Base-by-base conservation (phyloP, 2,797 vertebrate species). In the Crocidura indochinensis region DNA sequence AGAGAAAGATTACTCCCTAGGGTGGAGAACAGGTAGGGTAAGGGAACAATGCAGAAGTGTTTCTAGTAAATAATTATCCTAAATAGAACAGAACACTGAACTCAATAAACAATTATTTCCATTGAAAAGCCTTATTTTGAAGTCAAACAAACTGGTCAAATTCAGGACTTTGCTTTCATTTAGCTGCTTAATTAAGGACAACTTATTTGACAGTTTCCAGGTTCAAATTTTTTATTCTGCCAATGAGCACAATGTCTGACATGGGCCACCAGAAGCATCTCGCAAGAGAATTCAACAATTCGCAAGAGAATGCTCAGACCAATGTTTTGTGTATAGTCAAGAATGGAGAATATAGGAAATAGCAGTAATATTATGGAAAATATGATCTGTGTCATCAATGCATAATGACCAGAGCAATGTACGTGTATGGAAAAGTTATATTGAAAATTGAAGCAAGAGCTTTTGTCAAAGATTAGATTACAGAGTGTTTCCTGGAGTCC, bases 371-470 rank as follows among this genome's bases (percentile, higher is more conserved):
- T 53, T 12, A 84, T 72, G 64, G 65, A 67, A 89, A 90, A 56
- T 31, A 87, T 49, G 60, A 77, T 5, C 87, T 74, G 19, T 65
- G 7, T 31, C 51, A 64, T 51, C 24, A 5, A 2, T 73, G 60
- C 47, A 75, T 87, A 73, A 20, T 20, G 49, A 75, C 56, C 74
- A 12, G 79, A 68, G n/a, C 19, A 67, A 80, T 83, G 2, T 31
- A 29, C 7, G 44, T 27, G 11, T 1, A 44, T 47, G 9, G n/a
- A 3, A 6, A 8, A 31, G 0, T 6, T 17, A 0, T 31, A 38
- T 0, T 64, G 47, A 79, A 86, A 88, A 62, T 7, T n/a, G 51
- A 89, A 17, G 65, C 1, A 84, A 47, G 9, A 67, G n/a, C 75
- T 26, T 5, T 3, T 46, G 20, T 68, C 5, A 53, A 72, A 80